A percentile compares a stretch with the other conserved stretches of the same genome.
Evolutionary conservation across 2,888 invertebrate genomes (phyloP).

Genomic region (Dynastes hyllus): DNA sequence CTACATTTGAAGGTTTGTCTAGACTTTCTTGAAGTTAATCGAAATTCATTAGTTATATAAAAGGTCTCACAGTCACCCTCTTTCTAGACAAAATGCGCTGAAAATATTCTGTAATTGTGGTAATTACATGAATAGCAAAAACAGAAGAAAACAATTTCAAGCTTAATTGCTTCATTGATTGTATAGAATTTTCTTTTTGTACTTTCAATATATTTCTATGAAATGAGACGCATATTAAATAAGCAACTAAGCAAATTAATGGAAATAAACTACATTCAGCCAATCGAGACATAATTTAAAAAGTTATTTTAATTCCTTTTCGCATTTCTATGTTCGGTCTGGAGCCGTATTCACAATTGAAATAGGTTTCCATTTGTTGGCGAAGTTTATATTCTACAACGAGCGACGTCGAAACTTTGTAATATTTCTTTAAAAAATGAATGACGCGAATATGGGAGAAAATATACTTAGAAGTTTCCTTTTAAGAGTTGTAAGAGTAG

Average conservation of each 20-base stretch:
- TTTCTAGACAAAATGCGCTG: too few relatives aligned
- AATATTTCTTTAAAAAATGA: constrained; percentile 50
- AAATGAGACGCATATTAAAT: too few relatives aligned
- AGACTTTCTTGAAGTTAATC: too few relatives aligned
- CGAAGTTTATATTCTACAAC: constrained; percentile 42
- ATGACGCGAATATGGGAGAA: constrained; percentile 38
- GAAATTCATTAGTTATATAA: too few relatives aligned
- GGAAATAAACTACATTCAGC: background rate
- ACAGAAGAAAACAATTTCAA: too few relatives aligned
- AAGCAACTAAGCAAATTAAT: background rate
- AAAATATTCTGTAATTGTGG: too few relatives aligned
- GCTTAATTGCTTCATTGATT: too few relatives aligned
- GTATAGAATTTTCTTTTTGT: too few relatives aligned
- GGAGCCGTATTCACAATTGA: constrained; percentile 36
- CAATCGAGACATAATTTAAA: constrained; percentile 38
- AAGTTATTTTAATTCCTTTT: constrained; percentile 42
- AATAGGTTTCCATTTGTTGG: constrained; percentile 42
- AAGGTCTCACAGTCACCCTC: too few relatives aligned
- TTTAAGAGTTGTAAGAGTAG: constrained; percentile 13
- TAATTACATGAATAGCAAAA: too few relatives aligned
- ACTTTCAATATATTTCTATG: too few relatives aligned
- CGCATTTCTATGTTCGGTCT: constrained; percentile 11
- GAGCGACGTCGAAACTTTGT: constrained; percentile 39
- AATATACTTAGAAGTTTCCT: constrained; percentile 49
- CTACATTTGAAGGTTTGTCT: too few relatives aligned